Evolutionary conservation across 2,888 invertebrate species (phyloP).

Genomic region (Dusona sp.): DNA sequence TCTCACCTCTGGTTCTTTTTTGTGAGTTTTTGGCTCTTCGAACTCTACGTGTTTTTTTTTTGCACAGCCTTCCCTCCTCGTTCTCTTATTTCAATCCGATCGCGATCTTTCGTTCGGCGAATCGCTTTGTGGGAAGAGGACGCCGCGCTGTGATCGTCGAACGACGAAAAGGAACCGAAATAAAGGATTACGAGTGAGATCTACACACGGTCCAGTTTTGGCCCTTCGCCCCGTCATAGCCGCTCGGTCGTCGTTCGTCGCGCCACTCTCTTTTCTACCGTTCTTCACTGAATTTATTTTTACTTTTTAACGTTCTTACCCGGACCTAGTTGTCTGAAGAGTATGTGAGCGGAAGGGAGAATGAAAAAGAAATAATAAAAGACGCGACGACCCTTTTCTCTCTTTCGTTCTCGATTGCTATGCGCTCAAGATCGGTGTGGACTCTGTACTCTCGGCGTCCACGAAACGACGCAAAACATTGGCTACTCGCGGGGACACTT

Average conservation of each 20-base stretch:
- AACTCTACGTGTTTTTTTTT: constrained; percentile 39
- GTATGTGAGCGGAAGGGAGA: constrained; percentile 6
- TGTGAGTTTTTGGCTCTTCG: constrained; percentile 14
- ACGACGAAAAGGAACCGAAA: constrained; percentile 45
- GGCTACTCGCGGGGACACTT: constrained; percentile 71
- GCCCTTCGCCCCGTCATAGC: constrained; percentile 24
- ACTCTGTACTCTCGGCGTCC: constrained; percentile 34
- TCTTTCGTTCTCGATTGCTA: constrained; percentile 45
- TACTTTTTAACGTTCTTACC: constrained; percentile 38
- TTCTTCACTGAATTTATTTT: constrained; percentile 20
- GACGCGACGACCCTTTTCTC: not conserved
- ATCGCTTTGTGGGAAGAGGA: constrained; percentile 61
- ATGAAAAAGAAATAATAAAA: constrained; percentile 38
- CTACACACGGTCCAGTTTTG: constrained; percentile 48
- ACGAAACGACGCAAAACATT: constrained; percentile 71
- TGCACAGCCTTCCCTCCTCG: constrained; percentile 33
- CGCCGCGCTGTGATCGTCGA: constrained; percentile 38
- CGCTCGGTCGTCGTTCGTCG: constrained; percentile 18
- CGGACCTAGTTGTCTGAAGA: constrained; percentile 14
- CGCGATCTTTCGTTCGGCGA: constrained; percentile 64
- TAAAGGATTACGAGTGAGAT: constrained; percentile 56
- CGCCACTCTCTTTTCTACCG: constrained; percentile 20
- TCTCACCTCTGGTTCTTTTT: constrained; percentile 37
- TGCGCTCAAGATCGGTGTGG: constrained; percentile 31
- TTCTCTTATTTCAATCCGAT: constrained; percentile 66